Evolutionary conservation across 2,113 vertebrate species (phyloP), one percentile per base, ranked within the genome.

Genomic region (Coregonus clupeaformis): DNA sequence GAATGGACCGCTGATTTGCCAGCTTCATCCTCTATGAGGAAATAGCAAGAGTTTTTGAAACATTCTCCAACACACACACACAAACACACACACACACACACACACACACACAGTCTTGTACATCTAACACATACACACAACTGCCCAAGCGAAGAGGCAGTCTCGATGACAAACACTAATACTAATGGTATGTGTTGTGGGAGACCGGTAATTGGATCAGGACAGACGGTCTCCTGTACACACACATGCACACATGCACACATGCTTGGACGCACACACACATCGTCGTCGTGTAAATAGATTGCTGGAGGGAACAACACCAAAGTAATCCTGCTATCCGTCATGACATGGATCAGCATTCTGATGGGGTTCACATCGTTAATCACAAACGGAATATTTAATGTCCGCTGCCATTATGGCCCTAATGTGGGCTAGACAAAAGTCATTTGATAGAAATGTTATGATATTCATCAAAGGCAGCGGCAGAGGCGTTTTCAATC

Each of bases 341-440:
- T 52, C 49, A 52, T 52, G 49, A 60, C 57, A 12, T 32, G 78
- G 72, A 75, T 68, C 74, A 72, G 57, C 72, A 76, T 82, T 80
- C 80, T 42, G 49, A 80, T 69, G 78, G 73, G 69, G 64, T 59
- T 49, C 63, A 72, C 73, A 74, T 62, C 74, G 78, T 83, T 80
- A 78, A 76, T 78, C 72, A 83, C 57, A 45, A 74, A 68, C 69
- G 83, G 76, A 81, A 87, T 85, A 85, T 85, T 87, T 82, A 82
- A 87, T 87, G 77, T 52, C 47, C 36, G 47, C 72, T 69, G 62
- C 71, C 76, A 78, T 82, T 81, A 77, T 66, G 75, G 63, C 65
- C 12, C 77, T 76, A 83, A 83, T 85, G 77, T 81, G 77, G 60
- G 71, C 66, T 63, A 76, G 66, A 77, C 77, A 68, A 45, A 76